These are phyloP conservation scores for Oreotrochilus melanogaster DNA, from an alignment of 2,113 vertebrate genomes.

Conservation along the genomic window DNA sequence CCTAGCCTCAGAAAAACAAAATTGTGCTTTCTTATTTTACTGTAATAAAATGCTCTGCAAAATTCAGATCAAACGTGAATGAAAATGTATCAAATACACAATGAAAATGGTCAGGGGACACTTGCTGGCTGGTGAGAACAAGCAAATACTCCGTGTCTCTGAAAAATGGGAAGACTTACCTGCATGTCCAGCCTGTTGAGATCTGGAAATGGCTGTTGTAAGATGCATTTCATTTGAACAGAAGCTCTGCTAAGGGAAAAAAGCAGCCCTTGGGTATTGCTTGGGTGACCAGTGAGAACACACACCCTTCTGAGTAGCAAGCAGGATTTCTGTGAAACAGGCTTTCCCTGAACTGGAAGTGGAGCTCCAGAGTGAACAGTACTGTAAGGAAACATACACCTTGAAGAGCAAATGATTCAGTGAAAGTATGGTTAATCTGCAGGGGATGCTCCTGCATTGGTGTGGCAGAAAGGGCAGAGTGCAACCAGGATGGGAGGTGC, in stretches of 20 bases:
- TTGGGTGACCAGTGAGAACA: background rate
- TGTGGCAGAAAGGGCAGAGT: rapidly evolving
- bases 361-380: background rate
- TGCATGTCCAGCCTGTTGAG: background rate
- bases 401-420: background rate
- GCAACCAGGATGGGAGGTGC: background rate
- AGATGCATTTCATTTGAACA: background rate
- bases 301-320: background rate
- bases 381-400: background rate
- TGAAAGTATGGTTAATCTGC: background rate
- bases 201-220: background rate
- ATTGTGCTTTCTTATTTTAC: background rate
- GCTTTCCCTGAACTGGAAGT: background rate
- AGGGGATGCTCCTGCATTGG: background rate
- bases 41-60: background rate
- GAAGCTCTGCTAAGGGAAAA: background rate
- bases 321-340: background rate
- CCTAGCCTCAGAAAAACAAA: background rate
- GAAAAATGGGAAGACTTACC: background rate
- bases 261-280: background rate
- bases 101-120: background rate
- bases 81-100: rapidly evolving
- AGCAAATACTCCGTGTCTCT: background rate
- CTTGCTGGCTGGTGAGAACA: background rate
- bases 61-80: background rate